These are phyloP conservation scores for Brachyistius frenatus DNA, from an alignment of 2,113 vertebrate species.

Conservation along the genomic window DNA sequence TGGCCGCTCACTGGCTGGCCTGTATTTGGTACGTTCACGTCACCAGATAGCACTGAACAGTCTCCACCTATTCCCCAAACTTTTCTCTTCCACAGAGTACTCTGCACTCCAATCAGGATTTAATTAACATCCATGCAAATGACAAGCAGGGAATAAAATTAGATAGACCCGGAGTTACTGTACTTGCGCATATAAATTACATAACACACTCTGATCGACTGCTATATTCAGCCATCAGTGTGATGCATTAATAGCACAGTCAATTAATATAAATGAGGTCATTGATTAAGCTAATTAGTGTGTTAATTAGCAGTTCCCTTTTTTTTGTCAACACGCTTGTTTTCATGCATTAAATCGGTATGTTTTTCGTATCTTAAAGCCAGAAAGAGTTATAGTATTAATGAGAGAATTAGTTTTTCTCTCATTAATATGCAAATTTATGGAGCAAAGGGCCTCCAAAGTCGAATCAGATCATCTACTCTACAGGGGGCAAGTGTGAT, in stretches of 20 bases:
- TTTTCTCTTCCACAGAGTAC: neutral
- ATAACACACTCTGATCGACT: conserved; percentile 10
- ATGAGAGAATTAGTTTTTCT: conserved; percentile 44
- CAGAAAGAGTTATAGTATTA: conserved; percentile 34
- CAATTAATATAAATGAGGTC: conserved; percentile 53
- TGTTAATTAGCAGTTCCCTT: conserved; percentile 48
- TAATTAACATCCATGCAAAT: neutral
- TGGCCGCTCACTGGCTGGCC: conserved; percentile 98
- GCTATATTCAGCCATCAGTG: neutral
- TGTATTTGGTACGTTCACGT: conserved; percentile 91
- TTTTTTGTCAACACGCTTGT: conserved; percentile 49
- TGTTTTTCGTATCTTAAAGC: conserved; percentile 36
- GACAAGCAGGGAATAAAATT: neutral
- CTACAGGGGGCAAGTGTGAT: conserved; percentile 41
- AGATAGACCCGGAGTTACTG: neutral
- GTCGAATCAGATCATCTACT: conserved; percentile 67
- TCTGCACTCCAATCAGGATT: neutral
- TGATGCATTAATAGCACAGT: conserved; percentile 9
- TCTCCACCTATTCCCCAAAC: neutral
- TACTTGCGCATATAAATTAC: conserved; percentile 5
- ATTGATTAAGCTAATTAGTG: conserved; percentile 51
- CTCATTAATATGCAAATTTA: conserved; percentile 64
- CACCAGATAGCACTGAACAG: neutral
- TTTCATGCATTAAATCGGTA: conserved; percentile 26
- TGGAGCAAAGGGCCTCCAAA: conserved; percentile 42